Conservation (phyloP, 2,113 vertebrate genomes). For the Phycodurus eques region DNA sequence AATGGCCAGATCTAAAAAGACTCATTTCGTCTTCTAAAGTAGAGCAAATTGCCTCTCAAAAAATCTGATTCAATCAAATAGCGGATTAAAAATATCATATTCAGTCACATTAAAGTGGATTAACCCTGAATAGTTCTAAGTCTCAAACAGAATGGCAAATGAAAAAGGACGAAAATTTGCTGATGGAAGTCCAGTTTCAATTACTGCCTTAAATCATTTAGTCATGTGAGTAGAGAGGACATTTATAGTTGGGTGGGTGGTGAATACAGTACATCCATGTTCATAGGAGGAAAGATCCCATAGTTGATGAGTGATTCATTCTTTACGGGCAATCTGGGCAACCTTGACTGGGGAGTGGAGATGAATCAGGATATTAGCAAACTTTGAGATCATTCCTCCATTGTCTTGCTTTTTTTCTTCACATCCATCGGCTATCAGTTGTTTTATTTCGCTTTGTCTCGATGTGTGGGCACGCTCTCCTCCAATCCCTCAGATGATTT, state of each 20-base stretch:
- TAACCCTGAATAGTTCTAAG: conserved; percentile 11
- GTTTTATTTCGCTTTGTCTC: conserved; percentile 14
- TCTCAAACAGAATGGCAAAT: conserved; percentile 22
- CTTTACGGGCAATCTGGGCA: conserved; percentile 17
- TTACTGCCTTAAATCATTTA: conserved; percentile 38
- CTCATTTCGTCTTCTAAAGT: conserved; percentile 12
- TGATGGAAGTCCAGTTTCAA: conserved; percentile 40
- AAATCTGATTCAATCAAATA: neutral
- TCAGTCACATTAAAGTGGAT: neutral
- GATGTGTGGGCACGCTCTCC: conserved; percentile 40
- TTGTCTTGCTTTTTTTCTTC: neutral
- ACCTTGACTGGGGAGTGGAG: conserved; percentile 12
- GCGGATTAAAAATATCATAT: neutral
- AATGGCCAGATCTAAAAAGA: conserved; percentile 21
- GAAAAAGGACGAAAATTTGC: conserved; percentile 12
- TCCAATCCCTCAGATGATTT: conserved; percentile 42
- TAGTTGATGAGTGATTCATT: conserved; percentile 32
- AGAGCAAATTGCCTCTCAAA: neutral
- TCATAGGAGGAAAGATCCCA: conserved; percentile 24
- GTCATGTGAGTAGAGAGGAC: conserved; percentile 20
- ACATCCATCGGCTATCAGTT: conserved; percentile 22
- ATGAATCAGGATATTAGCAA: conserved; percentile 19
- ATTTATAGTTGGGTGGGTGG: conserved; percentile 14
- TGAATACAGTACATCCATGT: conserved; percentile 10
- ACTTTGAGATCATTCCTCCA: conserved; percentile 10